These are phyloP conservation scores for Pangasianodon hypophthalmus DNA, from an alignment of 2,113 vertebrate species.

Conservation along the genomic window DNA sequence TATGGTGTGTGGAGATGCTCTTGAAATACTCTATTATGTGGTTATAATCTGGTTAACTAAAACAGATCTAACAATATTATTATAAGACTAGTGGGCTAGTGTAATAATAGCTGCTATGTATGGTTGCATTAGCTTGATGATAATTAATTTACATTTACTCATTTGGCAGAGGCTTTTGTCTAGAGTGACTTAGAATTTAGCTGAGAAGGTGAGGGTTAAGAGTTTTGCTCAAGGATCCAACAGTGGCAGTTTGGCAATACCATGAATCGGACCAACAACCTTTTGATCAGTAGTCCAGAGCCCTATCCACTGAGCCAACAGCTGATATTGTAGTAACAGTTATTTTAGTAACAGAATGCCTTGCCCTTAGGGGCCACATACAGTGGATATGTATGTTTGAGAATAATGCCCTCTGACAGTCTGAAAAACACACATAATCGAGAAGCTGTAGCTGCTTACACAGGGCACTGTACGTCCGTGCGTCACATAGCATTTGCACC, in stretches of 20 bases:
- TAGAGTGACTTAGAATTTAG: neutral
- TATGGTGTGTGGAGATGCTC: neutral
- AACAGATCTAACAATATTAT: neutral
- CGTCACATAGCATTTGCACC: constrained; percentile 37
- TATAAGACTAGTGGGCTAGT: neutral
- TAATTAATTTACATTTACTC: neutral
- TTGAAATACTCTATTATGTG: neutral
- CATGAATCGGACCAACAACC: neutral
- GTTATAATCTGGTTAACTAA: neutral
- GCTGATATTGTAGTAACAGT: neutral
- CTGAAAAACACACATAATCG: constrained; percentile 39
- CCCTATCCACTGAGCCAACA: neutral
- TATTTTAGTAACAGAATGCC: neutral
- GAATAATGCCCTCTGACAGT: constrained; percentile 39
- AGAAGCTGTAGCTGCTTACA: constrained; percentile 41
- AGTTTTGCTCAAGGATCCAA: neutral
- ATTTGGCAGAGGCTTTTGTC: neutral
- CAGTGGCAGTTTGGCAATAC: neutral
- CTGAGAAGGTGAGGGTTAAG: neutral
- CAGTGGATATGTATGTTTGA: constrained; percentile 44
- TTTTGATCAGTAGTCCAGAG: neutral
- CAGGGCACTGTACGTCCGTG: constrained; percentile 29
- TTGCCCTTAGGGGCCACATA: neutral
- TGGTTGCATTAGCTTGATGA: neutral
- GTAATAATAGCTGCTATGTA: neutral